Evolutionary conservation across 2,888 invertebrate genomes (phyloP), one percentile per base, ranked within the genome.

Genomic region (Labia minor): DNA sequence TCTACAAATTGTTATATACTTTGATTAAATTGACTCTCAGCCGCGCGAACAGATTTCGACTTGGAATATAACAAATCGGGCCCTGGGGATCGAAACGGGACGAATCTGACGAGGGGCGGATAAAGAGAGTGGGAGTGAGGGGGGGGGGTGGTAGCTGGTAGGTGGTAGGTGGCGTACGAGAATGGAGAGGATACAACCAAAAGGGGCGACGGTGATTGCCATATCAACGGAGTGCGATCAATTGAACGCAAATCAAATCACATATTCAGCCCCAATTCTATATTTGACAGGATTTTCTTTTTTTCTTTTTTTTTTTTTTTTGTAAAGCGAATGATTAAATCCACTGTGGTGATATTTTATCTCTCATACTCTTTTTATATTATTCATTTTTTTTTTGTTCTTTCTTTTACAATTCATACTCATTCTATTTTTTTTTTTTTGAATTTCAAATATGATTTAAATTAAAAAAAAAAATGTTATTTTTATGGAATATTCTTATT

Each of bases 121-220:
- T 74, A 74, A 70, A 68, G 70, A 68, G 71, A 10, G 16, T 3
- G 16, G 49, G 49, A 14, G 64, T 67, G 65, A 68, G 69, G 67
- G 64, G 66, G 65, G 77, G 74, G 75, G 77, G 75, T 77, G 78
- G 81, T 80, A 77, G 78, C 8, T 26, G 8, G 26, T n/a, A n/a
- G 26, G 26, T 26, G 26, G 4, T n/a, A n/a, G 26, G 26, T 26
- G 26, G 26, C 26, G 26, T 26, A 8, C n/a, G 80, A 79, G 80
- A 79, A 79, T 79, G 81, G 80, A 79, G 64, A 26, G 63, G 20
- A 63, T 4, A 78, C 78, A 78, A 76, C 68, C 66, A 4, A 14
- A 49, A 49, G 49, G 49, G 49, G 64, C 67, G 65, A 69, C 70
- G 67, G 64, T 67, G 65, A 66, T 70, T 64, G 67, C 70, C 69